Base-by-base conservation (phyloP, 2,888 invertebrate species). In the Lysandra bellargus region DNA sequence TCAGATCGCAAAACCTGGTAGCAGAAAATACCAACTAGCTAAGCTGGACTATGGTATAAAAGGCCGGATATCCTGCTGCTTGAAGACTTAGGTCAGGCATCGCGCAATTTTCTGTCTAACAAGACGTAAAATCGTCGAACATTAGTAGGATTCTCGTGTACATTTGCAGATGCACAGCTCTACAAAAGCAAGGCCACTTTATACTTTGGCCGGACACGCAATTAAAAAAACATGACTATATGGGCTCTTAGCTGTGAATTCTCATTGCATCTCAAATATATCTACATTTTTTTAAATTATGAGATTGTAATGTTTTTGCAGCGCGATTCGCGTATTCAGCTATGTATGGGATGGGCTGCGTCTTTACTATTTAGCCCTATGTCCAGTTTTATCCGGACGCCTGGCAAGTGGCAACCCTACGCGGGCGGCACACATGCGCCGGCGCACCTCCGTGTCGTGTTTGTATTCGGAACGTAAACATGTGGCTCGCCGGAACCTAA, bases 391-490 rank as follows among this genome's bases (percentile, higher is more conserved):
- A 57, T 49, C 49, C 9, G 49, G 49, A 57, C 14, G 17, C 57
- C 17, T 57, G 57, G 57, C 14, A 57, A 17, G 17, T 57, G 57
- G 57, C 57, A 57, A 57, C 57, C 57, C 57, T 57, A 57, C 1
- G 49, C 17, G 57, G 17, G 14, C 17, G 17, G 89, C 88, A 86
- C 88, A 84, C 86, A 88, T 89, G 88, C 85, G 87, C 85, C 83
- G 85, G 86, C 88, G 86, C 88, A 89, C 88, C 89, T 87, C 88
- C 87, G 84, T 83, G 83, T 86, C 84, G 84, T 85, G 85, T 87
- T 86, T 83, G 88, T 92, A 90, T 90, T 91, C 91, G 91, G 90
- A 93, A 89, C 90, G 87, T 90, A 89, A 92, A 91, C 93, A 93
- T 91, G 92, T 93, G 93, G 92, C 92, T 89, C 87, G 84, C 83